Conservation (phyloP, 30 jellyfish, hydroid and myxozoan genomes). For the Chrysaora quinquecirrha region DNA sequence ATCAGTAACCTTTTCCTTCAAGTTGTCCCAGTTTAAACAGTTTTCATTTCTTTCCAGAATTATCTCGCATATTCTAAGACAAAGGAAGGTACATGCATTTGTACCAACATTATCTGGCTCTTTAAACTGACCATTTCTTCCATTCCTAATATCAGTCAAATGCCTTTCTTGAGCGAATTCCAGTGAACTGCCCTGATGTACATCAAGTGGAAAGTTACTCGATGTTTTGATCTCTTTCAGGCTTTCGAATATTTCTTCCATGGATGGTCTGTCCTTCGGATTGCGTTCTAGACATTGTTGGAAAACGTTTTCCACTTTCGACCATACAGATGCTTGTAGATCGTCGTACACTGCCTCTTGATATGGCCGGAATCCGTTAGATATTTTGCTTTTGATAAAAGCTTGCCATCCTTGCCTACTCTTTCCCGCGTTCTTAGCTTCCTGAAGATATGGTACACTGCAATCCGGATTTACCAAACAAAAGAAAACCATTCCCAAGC, state of each 20-base stretch:
- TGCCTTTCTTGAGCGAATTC: background rate
- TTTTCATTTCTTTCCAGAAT: background rate
- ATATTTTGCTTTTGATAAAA: background rate
- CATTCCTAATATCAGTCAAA: background rate
- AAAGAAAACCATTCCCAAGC: background rate
- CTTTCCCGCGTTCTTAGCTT: background rate
- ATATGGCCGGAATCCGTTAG: background rate
- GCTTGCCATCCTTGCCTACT: background rate
- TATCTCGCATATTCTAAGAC: background rate
- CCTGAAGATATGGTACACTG: background rate
- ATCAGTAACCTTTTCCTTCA: background rate
- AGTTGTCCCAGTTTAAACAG: background rate
- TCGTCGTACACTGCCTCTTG: background rate
- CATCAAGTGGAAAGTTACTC: background rate
- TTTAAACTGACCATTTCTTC: background rate
- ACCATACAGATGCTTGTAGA: background rate
- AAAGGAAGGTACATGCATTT: conserved; percentile 4
- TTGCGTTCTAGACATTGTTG: background rate
- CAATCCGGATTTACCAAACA: conserved; percentile 11
- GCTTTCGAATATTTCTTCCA: background rate
- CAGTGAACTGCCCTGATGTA: background rate
- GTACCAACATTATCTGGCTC: conserved; percentile 7
- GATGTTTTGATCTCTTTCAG: background rate
- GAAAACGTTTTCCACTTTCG: background rate
- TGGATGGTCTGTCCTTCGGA: background rate